Evolutionary conservation across 2,888 invertebrate species (phyloP), one percentile per base, ranked within the genome.

Genomic region (Diplolepis rosae): DNA sequence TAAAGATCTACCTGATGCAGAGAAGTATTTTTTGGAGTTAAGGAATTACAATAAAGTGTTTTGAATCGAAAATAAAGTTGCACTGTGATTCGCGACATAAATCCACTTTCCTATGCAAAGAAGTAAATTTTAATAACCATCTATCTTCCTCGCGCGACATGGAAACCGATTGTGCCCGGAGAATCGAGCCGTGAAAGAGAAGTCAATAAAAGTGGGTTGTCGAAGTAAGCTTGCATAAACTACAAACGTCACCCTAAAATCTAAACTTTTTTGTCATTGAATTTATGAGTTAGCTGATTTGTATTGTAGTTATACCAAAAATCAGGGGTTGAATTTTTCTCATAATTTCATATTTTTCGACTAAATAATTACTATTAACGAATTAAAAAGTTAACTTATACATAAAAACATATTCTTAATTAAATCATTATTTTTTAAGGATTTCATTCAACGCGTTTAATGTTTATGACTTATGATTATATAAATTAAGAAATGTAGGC

Each of bases 101-200:
- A 61, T 61, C 39, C n/a, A 24, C n/a, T 50, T 51, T 18, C 18
- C 52, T 61, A 66, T 22, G 39, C 28, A 28, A 56, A 54, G 66
- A 67, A 54, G 71, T 75, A 77, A 73, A 77, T 83, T 81, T 83
- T 82, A 83, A 83, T 83, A 83, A 83, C 79, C 83, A 82, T 83
- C 79, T 79, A 79, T 83, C 82, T 82, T 78, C 72, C 74, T 71
- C 76, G 69, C 72, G 35, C 69, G 51, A 68, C 61, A 67, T 73
- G 73, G 70, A 68, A 75, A 68, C 69, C 76, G 76, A 77, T 79
- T 75, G 75, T 56, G 74, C 77, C 74, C 42, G 69, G 78, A 77
- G 77, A 78, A 75, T 39, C 39, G 71, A 71, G 75, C 65, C 71
- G 77, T 76, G 68, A 69, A 74, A 71, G 66, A 73, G 71, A 61